phyloP scores from a whole-genome alignment of 2,797 vertebrate species.

The Danio albolineatus region DNA sequence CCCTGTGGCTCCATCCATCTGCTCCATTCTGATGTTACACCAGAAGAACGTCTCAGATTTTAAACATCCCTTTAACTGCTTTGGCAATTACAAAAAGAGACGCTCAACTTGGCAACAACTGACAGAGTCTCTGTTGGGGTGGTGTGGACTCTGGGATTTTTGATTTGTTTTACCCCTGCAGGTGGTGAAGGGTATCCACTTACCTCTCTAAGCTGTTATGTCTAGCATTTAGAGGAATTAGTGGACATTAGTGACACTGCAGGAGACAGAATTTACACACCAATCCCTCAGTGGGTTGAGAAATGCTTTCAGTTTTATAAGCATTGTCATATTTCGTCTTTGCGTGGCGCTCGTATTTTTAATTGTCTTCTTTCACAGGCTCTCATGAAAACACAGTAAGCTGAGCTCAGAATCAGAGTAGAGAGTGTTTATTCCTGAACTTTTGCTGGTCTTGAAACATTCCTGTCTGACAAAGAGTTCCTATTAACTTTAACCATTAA shows the following conservation, averaged over 20 bases:
- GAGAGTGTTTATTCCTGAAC: neutral
- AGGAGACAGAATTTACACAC: constrained; percentile 12
- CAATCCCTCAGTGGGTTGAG: constrained; percentile 49
- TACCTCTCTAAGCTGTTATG: constrained; percentile 59
- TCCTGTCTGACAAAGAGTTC: neutral
- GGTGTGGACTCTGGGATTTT: constrained; percentile 44
- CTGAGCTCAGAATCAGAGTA: neutral
- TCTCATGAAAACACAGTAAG: constrained; percentile 2
- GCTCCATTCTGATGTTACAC: constrained; percentile 64
- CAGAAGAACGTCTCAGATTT: constrained; percentile 56
- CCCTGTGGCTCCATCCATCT: constrained; percentile 44
- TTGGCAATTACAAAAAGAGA: constrained; percentile 53
- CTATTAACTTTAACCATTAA: neutral
- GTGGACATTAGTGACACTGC: constrained; percentile 47
- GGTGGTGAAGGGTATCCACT: constrained; percentile 55
- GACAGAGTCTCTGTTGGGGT: constrained; percentile 39
- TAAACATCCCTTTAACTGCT: constrained; percentile 2
- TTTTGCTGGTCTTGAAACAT: constrained; percentile 1
- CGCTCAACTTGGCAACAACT: constrained; percentile 50
- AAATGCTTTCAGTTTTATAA: constrained; percentile 65
- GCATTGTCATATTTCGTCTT: constrained; percentile 67
- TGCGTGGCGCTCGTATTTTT: neutral
- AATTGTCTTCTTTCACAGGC: neutral
- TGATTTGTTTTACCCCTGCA: constrained; percentile 48
- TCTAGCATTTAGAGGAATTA: constrained; percentile 54